Conservation (phyloP, 2,888 invertebrate species). For the Embidobia sp. region DNA sequence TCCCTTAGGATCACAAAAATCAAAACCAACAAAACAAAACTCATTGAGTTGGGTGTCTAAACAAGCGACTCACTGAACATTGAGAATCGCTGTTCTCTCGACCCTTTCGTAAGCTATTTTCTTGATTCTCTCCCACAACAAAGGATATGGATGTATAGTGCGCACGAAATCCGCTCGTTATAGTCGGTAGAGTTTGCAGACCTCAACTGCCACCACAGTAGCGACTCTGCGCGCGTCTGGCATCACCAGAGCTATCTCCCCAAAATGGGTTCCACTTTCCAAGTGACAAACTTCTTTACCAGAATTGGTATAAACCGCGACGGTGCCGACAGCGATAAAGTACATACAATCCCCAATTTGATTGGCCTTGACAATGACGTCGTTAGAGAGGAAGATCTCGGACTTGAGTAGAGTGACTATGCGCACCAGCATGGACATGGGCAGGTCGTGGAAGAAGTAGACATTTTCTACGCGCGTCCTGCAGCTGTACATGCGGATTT, state of each 20-base stretch:
- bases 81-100: slow-evolving; percentile 76
- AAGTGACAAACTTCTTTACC: slow-evolving; percentile 81
- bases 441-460: slow-evolving; percentile 83
- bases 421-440: slow-evolving; percentile 81
- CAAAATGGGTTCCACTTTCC: slow-evolving; percentile 81
- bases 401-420: slow-evolving; percentile 82
- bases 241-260: slow-evolving; percentile 81
- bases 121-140: slow-evolving; percentile 79
- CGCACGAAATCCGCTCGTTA: slow-evolving; percentile 77
- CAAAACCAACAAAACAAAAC: too few species aligned
- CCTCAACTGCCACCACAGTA: slow-evolving; percentile 80
- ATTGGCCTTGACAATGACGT: slow-evolving; percentile 83
- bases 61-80: slow-evolving; percentile 71
- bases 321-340: slow-evolving; percentile 84
- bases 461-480: slow-evolving; percentile 83
- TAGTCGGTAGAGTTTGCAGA: slow-evolving; percentile 80
- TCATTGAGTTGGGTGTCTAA: too few species aligned
- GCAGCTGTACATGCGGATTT: slow-evolving; percentile 83
- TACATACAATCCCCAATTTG: slow-evolving; percentile 83
- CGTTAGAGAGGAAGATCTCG: slow-evolving; percentile 83
- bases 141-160: slow-evolving; percentile 79
- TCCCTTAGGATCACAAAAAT: too few species aligned
- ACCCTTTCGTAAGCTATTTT: slow-evolving; percentile 78
- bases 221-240: slow-evolving; percentile 78
- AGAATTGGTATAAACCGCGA: slow-evolving; percentile 82